Conservation (phyloP, 2,113 vertebrate species). For the Laticauda laticaudata region DNA sequence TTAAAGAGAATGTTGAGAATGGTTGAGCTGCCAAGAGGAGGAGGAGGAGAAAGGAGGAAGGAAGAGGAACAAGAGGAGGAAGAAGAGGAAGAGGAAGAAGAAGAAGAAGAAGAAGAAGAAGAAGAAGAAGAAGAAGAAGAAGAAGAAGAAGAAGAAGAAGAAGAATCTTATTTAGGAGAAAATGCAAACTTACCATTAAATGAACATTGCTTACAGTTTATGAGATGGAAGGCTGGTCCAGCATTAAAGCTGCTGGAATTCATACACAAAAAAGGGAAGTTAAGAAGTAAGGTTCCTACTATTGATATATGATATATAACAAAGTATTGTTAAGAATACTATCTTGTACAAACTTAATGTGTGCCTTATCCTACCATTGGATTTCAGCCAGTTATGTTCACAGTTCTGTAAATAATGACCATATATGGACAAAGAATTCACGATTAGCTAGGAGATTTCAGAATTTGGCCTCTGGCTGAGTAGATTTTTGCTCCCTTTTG, state of each 20-base stretch:
- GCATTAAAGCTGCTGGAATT: background rate
- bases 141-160: no score
- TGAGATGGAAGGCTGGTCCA: background rate
- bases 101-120: no score
- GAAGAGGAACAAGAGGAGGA: no score
- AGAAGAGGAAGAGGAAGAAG: no score
- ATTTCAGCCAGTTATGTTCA: background rate
- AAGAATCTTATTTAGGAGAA: background rate
- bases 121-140: no score
- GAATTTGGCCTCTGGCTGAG: background rate
- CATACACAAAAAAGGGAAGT: background rate
- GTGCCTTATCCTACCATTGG: background rate
- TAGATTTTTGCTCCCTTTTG: fast-evolving
- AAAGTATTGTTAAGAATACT: background rate
- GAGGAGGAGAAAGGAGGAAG: no score
- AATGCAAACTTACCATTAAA: background rate
- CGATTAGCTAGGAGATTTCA: background rate
- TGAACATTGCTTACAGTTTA: background rate
- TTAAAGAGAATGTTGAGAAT: background rate
- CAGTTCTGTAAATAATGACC: background rate
- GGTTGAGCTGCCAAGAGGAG: no score
- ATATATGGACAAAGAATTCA: background rate
- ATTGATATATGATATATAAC: background rate
- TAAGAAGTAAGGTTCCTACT: background rate
- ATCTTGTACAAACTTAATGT: background rate